A percentile compares a stretch with the other conserved stretches of the same genome.
Conservation (phyloP, 1,140 invertebrate genomes). For the Anastatus disparis region DNA sequence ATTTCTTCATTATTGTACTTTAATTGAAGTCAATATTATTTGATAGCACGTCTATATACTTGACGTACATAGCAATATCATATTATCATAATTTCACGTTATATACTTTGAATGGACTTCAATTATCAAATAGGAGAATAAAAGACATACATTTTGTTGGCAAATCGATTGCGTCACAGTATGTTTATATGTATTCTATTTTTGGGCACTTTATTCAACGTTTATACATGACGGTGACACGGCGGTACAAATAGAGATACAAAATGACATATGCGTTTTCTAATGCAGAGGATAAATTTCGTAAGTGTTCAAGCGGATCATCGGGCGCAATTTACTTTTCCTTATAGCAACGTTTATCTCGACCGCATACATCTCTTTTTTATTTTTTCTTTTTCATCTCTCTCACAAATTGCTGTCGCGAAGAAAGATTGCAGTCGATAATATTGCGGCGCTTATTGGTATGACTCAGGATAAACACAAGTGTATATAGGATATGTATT, state of each 20-base stretch:
- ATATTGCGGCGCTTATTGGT: constrained; percentile 44
- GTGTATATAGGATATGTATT: constrained; percentile 40
- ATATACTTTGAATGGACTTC: background rate
- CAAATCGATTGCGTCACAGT: constrained; percentile 1
- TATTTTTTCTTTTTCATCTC: background rate
- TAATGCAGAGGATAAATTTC: constrained; percentile 30
- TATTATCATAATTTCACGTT: background rate
- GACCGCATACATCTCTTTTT: background rate
- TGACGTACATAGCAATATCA: background rate
- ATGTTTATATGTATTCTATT: constrained; percentile 37
- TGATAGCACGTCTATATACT: too few relatives aligned
- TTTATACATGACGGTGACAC: background rate
- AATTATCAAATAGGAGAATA: constrained; percentile 1
- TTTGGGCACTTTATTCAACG: constrained; percentile 4
- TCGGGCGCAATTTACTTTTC: constrained; percentile 21
- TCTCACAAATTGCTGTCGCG: background rate
- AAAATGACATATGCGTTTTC: constrained; percentile 43
- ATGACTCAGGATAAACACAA: constrained; percentile 46
- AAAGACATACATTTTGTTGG: background rate
- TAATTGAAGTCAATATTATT: too few relatives aligned
- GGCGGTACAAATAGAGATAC: constrained; percentile 14
- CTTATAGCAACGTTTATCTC: constrained; percentile 57
- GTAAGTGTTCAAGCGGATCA: constrained; percentile 41
- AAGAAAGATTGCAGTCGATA: constrained; percentile 40
- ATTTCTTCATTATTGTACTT: too few relatives aligned